Percentiles rank a stretch among this genome's conserved stretches.
Evolutionary conservation across 2,113 vertebrate genomes (phyloP).

Genomic region (Sander vitreus): DNA sequence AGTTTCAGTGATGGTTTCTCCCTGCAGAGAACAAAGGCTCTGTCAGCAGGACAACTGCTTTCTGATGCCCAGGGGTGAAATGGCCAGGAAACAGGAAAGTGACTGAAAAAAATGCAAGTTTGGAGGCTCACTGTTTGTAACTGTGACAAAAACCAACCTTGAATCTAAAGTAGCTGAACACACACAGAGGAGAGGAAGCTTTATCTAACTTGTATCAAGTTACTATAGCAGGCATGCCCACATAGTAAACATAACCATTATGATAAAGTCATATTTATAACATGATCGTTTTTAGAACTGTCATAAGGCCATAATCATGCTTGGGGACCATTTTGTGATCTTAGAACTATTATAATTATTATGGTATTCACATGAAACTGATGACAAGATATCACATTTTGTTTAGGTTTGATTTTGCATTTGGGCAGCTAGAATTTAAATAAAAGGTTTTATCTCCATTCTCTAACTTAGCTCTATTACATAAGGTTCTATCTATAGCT

Average conservation of each 20-base stretch:
- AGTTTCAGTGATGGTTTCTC: slow-evolving; percentile 46
- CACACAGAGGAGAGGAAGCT: not conserved
- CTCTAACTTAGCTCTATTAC: no score
- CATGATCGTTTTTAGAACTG: not conserved
- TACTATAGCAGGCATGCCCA: not conserved
- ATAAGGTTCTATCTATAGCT: not conserved
- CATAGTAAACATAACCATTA: not conserved
- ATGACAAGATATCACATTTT: not conserved
- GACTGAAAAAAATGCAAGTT: slow-evolving; percentile 51
- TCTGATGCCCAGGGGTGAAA: slow-evolving; percentile 49
- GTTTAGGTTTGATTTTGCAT: not conserved
- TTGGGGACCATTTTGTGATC: not conserved
- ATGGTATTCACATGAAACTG: not conserved
- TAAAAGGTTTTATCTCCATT: not conserved
- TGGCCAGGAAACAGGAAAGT: slow-evolving; percentile 67
- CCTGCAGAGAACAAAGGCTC: slow-evolving; percentile 57
- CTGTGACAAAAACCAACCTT: slow-evolving; percentile 61
- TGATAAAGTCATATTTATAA: not conserved
- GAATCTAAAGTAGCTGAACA: slow-evolving; percentile 69
- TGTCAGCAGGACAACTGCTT: slow-evolving; percentile 62
- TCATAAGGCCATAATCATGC: not conserved
- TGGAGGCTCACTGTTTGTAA: slow-evolving; percentile 49
- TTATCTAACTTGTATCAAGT: slow-evolving; percentile 1
- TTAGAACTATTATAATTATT: not conserved
- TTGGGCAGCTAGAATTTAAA: not conserved